Evolutionary conservation across 2,888 invertebrate genomes (phyloP).

Genomic region (Morpho achilles): DNA sequence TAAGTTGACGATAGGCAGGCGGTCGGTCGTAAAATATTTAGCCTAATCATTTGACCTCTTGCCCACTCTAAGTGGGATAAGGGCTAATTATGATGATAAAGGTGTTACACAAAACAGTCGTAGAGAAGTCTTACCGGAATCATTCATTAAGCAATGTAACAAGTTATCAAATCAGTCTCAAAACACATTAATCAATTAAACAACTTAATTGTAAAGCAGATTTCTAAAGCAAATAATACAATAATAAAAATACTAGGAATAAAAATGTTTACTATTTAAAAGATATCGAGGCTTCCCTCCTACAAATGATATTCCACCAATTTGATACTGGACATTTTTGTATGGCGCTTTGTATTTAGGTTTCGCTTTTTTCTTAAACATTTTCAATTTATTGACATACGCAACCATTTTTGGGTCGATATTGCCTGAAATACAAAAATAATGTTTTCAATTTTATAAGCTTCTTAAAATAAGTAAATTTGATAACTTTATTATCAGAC

Average conservation of each 20-base stretch:
- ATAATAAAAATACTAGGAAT: neutral
- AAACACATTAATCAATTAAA: too few species aligned
- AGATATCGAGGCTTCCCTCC: conserved; percentile 49
- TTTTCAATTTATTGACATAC: conserved; percentile 47
- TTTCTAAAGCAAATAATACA: neutral
- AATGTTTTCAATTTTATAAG: too few species aligned
- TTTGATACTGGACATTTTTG: conserved; percentile 49
- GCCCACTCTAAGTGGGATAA: too few species aligned
- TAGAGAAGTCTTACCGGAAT: too few species aligned
- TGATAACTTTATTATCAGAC: neutral
- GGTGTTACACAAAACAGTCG: too few species aligned
- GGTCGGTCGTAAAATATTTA: too few species aligned
- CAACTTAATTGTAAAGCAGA: neutral
- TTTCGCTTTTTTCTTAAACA: conserved; percentile 52
- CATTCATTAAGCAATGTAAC: too few species aligned
- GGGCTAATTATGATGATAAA: too few species aligned
- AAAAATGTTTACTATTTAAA: conserved; percentile 41
- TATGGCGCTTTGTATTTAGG: conserved; percentile 41
- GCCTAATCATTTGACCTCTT: too few species aligned
- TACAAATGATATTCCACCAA: conserved; percentile 46
- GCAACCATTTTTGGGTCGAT: conserved; percentile 53
- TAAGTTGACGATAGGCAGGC: too few species aligned
- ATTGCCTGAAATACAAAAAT: conserved; percentile 43
- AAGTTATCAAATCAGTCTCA: too few species aligned
- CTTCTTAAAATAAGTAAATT: too few species aligned